Base-by-base conservation (phyloP, 2,888 invertebrate species). In the Plagodis pulveraria region DNA sequence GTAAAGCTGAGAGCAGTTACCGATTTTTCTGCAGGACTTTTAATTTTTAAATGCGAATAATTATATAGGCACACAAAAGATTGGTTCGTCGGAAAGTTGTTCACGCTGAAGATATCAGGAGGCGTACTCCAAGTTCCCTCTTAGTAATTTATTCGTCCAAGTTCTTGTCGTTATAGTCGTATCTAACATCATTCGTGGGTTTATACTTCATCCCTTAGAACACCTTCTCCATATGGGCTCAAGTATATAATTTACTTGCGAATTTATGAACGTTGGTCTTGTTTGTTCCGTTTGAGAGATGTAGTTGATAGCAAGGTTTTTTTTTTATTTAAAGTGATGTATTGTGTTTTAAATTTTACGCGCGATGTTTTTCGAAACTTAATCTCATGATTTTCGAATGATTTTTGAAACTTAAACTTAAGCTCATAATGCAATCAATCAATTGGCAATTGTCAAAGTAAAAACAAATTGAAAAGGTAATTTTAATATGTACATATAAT, bases 91-190 rank as follows among this genome's bases (percentile, higher is more conserved):
- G 57, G 58, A 63, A 65, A 67, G 67, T 63, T 65, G 56, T 48
- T 58, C 54, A 59, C 54, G 54, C 53, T 22, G 36, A 38, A 60
- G 67, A 67, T 67, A 65, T 64, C 63, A 63, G 56, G 50, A 61
- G 57, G 51, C 61, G 55, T 57, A 62, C 63, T 80, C 75, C 76
- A 72, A 70, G 71, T 71, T 80, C 73, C 78, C 78, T 48, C 44
- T 69, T 69, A 74, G 78, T 84, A 87, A 88, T 88, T 87, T 88
- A 87, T 88, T 84, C 82, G 76, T 73, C 67, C 71, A 86, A 87
- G 79, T 87, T 85, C 80, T 76, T 76, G 78, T 77, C 81, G 73
- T 78, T 81, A 78, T 77, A 81, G 78, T 78, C 74, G 73, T 78
- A 80, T 78, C 77, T 80, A 78, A 78, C 80, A 80, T 79, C 77